Conservation (phyloP, 2,888 invertebrate genomes). For the Polymixis lichenea region DNA sequence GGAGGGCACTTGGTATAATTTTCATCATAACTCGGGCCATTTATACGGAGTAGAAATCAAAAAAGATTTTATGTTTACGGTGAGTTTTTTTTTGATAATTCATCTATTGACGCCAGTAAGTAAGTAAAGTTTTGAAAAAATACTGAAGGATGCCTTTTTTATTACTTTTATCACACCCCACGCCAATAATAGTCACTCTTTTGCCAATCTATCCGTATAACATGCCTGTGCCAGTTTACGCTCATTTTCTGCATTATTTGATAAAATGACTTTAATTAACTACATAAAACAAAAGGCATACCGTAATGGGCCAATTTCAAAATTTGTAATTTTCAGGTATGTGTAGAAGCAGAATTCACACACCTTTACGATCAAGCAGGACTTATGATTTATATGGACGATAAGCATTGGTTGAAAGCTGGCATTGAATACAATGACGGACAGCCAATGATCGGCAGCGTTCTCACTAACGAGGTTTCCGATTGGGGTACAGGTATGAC, state of each 20-base stretch:
- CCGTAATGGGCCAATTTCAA: background rate
- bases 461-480: conserved; percentile 80
- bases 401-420: conserved; percentile 84
- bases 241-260: background rate
- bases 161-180: background rate
- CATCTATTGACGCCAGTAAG: background rate
- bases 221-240: background rate
- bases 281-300: background rate
- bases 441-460: conserved; percentile 83
- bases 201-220: background rate
- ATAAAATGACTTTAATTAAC: background rate
- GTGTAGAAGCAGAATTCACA: conserved; percentile 81
- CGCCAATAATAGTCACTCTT: background rate
- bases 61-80: conserved; percentile 80
- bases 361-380: conserved; percentile 85
- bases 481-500: conserved; percentile 84
- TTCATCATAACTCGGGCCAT: conserved; percentile 79
- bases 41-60: conserved; percentile 76
- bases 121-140: background rate
- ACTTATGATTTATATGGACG: conserved; percentile 83
- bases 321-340: conserved; percentile 73
- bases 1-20: conserved; percentile 83
- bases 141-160: no score
- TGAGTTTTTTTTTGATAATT: conserved; percentile 60
- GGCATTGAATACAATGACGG: conserved; percentile 86